These are phyloP conservation scores for Cossypha heuglini DNA, from an alignment of 2,797 vertebrate genomes.

Conservation along the genomic window DNA sequence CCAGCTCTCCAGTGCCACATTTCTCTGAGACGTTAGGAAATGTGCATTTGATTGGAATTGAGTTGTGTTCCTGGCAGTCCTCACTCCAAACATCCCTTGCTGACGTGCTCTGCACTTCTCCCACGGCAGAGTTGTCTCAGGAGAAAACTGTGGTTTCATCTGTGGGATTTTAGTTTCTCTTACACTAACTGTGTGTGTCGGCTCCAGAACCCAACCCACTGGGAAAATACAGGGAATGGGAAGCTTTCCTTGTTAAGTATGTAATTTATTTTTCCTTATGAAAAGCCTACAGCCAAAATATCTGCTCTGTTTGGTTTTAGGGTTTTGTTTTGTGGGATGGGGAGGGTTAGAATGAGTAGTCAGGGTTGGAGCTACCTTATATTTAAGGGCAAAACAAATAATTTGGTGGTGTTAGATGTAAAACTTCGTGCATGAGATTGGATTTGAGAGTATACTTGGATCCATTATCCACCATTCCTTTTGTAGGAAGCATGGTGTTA, in stretches of 20 bases:
- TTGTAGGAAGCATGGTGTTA: neutral
- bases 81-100: neutral
- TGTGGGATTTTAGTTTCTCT: neutral
- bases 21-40: neutral
- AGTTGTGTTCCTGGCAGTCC: neutral
- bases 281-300: neutral
- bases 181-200: rapidly evolving
- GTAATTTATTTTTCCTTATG: neutral
- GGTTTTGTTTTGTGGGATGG: neutral
- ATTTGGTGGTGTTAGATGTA: neutral
- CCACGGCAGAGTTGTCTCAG: neutral
- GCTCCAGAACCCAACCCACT: neutral
- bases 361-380: neutral
- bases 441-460: neutral
- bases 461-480: neutral
- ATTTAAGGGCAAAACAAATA: neutral
- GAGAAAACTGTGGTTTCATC: neutral
- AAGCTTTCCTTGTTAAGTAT: neutral
- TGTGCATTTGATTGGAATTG: neutral
- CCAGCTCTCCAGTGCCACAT: neutral
- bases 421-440: neutral
- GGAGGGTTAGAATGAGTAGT: neutral
- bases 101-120: neutral
- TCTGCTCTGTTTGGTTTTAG: neutral
- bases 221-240: neutral